Evolutionary conservation across 2,113 vertebrate genomes (phyloP), one percentile per base, ranked within the genome.

Genomic region (Nematolebias whitei): DNA sequence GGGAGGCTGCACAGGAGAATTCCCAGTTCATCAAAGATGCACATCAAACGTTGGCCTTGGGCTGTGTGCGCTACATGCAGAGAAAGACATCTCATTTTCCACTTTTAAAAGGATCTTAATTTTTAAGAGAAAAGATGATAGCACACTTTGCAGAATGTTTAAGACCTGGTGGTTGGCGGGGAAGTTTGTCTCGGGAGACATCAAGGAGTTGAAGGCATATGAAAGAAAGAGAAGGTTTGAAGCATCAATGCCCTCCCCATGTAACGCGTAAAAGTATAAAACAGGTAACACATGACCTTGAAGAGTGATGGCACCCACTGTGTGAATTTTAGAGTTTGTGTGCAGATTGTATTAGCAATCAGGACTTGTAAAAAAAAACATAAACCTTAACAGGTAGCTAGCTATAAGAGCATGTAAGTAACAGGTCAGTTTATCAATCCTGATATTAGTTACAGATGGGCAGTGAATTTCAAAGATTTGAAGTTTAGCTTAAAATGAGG

Each of bases 1-100:
- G 78, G 44, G 69, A 22, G 39, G 73, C 41, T 56, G 40, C 78
- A 78, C 80, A 47, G 50, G 80, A 87, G 79, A 86, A 84, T 90
- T 89, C 82, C 78, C 67, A 71, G 56, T 85, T 84, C 80, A 88
- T 90, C 78, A 89, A 87, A 88, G 85, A 88, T 76, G 78, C 84
- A 87, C 84, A 79, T 91, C 78, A 85, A 87, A 80, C 64, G 9
- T 54, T 38, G 62, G 85, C 84, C 85, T 80, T n/a, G 56, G 84
- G 80, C 81, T 56, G 38, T 61, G 63, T 74, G 77, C 8, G 58
- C 72, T 74, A 69, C 80, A 65, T 13, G 38, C 57, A 38, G 63
- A 63, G 59, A 45, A 81, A 71, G 70, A 77, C 63, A 66, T 62
- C 63, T 67, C 57, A 74, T 83, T 85, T 85, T 76, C 56, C 63